A percentile compares a stretch with the other conserved stretches of the same genome.
These are phyloP conservation scores for Autographa gamma DNA, from an alignment of 2,888 invertebrate species.

Conservation along the genomic window DNA sequence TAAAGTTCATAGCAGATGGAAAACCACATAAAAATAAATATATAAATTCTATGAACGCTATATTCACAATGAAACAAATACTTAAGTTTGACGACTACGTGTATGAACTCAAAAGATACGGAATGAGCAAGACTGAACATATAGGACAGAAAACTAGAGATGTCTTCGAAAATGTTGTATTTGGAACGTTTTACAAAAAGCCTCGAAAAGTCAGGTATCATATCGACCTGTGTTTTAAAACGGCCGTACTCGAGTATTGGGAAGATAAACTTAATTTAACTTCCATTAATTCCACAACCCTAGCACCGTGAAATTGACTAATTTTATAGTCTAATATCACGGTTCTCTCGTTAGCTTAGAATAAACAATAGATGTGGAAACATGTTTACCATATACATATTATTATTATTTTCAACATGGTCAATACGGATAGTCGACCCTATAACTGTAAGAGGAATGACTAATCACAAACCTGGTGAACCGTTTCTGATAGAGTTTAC, in stretches of 20 bases:
- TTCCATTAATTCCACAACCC: slow-evolving; percentile 40
- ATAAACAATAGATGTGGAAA: slow-evolving; percentile 5
- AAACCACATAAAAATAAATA: slow-evolving; percentile 65
- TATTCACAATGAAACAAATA: slow-evolving; percentile 64
- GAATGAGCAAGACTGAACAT: slow-evolving; percentile 52
- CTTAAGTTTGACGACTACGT: slow-evolving; percentile 74
- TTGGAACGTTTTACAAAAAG: slow-evolving; percentile 63
- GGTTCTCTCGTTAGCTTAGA: slow-evolving; percentile 7
- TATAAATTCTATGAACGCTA: slow-evolving; percentile 68
- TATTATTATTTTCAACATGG: slow-evolving; percentile 9
- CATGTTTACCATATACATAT: slow-evolving; percentile 27
- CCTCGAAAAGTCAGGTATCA: slow-evolving; percentile 50
- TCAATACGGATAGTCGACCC: slow-evolving; percentile 11
- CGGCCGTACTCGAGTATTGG: slow-evolving; percentile 70
- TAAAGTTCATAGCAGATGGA: slow-evolving; percentile 60
- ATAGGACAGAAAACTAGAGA: slow-evolving; percentile 66
- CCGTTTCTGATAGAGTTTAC: background rate
- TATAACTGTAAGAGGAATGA: slow-evolving; percentile 1
- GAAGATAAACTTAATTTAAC: slow-evolving; percentile 50
- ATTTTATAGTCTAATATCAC: slow-evolving; percentile 19
- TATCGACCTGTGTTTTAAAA: slow-evolving; percentile 69
- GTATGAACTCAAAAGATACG: slow-evolving; percentile 69
- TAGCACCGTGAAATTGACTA: slow-evolving; percentile 59
- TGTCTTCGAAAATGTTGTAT: slow-evolving; percentile 66
- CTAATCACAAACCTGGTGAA: background rate